phyloP scores from a whole-genome alignment of 2,888 invertebrate genomes.

The Apodemia hepburni region DNA sequence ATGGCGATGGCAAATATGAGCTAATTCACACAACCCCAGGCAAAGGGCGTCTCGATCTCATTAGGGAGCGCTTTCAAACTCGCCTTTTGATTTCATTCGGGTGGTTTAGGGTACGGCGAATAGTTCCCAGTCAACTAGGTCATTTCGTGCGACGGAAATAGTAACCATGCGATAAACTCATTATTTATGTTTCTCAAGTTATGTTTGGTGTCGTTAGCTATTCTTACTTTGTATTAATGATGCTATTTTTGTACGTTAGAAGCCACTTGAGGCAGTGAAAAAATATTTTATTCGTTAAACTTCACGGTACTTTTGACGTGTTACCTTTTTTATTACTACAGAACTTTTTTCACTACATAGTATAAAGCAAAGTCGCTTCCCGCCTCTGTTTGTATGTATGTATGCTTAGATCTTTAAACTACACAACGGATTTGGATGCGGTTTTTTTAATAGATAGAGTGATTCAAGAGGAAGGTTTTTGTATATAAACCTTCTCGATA shows the following conservation, averaged over 20 bases:
- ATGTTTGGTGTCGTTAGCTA: background rate
- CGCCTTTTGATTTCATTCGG: background rate
- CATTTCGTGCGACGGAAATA: slow-evolving; percentile 32
- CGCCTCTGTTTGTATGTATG: too few species aligned
- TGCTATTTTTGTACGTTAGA: background rate
- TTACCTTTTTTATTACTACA: too few species aligned
- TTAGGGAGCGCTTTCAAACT: slow-evolving; percentile 2
- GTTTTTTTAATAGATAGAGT: too few species aligned
- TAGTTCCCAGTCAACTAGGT: slow-evolving; percentile 29
- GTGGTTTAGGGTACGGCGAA: slow-evolving; percentile 1
- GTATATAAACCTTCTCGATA: too few species aligned
- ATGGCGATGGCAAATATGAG: background rate
- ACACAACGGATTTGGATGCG: too few species aligned
- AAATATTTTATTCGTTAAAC: background rate
- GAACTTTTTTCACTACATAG: too few species aligned
- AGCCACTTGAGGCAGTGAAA: background rate
- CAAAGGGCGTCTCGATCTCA: slow-evolving; percentile 3
- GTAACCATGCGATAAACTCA: slow-evolving; percentile 1
- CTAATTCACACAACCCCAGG: slow-evolving; percentile 8
- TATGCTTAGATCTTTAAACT: too few species aligned
- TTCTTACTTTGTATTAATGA: background rate
- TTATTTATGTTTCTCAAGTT: slow-evolving; percentile 1
- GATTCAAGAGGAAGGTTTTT: too few species aligned
- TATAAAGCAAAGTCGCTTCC: too few species aligned
- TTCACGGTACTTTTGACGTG: too few species aligned